phyloP scores from a whole-genome alignment of 2,113 vertebrate genomes.

The Eulemur rufifrons region DNA sequence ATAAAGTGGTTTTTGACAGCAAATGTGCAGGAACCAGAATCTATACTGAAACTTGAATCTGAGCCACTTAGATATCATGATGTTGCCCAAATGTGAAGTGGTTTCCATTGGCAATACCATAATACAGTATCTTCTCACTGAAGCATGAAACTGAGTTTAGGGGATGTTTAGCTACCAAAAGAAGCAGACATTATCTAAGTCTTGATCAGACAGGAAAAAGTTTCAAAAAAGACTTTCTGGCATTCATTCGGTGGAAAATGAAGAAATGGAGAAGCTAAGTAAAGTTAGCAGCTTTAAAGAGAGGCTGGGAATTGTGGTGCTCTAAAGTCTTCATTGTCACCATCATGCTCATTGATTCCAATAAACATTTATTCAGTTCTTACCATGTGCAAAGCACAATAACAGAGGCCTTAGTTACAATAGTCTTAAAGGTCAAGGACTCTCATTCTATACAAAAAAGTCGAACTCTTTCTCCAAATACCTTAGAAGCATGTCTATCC shows the following conservation, averaged over 20 bases:
- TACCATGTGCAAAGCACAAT: not conserved
- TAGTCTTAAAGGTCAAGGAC: not conserved
- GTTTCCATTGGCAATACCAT: slow-evolving; percentile 76
- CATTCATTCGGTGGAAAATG: slow-evolving; percentile 70
- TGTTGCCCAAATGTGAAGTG: slow-evolving; percentile 74
- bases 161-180: slow-evolving; percentile 70
- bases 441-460: not conserved
- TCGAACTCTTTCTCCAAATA: not conserved
- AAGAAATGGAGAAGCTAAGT: slow-evolving; percentile 66
- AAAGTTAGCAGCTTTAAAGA: slow-evolving; percentile 66
- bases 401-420: not conserved
- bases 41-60: slow-evolving; percentile 33
- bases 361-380: not conserved
- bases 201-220: slow-evolving; percentile 67
- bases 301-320: slow-evolving; percentile 50
- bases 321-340: slow-evolving; percentile 35
- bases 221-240: slow-evolving; percentile 62
- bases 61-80: slow-evolving; percentile 73
- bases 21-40: slow-evolving; percentile 72
- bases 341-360: not conserved
- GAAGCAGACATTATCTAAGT: slow-evolving; percentile 75
- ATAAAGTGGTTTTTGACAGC: slow-evolving; percentile 74
- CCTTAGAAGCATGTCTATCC: not conserved
- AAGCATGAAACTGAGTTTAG: slow-evolving; percentile 60
- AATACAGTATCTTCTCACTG: slow-evolving; percentile 62